Base-by-base conservation (phyloP, 92 coral and sea anemone genomes). In the Epizoanthus stellaris region DNA sequence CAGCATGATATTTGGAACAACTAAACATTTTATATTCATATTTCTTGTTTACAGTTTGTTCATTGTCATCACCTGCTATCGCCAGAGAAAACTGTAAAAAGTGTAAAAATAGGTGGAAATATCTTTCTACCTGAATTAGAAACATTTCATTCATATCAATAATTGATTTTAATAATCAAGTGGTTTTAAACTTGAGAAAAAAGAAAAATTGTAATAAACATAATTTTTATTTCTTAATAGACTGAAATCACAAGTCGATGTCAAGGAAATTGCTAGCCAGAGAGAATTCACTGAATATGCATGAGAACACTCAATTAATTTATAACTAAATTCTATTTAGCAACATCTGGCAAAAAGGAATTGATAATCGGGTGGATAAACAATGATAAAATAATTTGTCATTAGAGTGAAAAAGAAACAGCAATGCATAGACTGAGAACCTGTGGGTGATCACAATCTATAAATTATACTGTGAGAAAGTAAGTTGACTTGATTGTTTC, bases 241-340 rank as follows among this genome's bases (percentile, higher is more conserved):
- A 79, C 47, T 49, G 14, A 49, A 73, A 67, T 39, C 67, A 57
- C 45, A 79, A 79, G 52, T 43, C 17, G 59, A 62, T 11, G 19
- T 9, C 39, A 36, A 79, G 72, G 83, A 79, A 79, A 79, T 79
- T 79, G 59, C 83, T 12, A 49, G 14, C 47, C 36, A 42, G 40
- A 70, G 64, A 70, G 47, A 30, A 79, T 62, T 63, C 61, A 43
- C 72, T 40, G 65, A 63, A 79, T 79, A 79, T 62, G 60, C 39
- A 63, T 63, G 71, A 63, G 71, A 43, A 45, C 56, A 79, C 71
- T 79, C 72, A 63, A 79, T 79, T 79, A 79, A 79, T 79, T 79
- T 79, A 62, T 62, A 79, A 79, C 72, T 79, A 79, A 43, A 79
- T 63, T 79, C 43, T 79, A 6, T 79, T 79, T 79, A 79, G 49